Conservation (phyloP, 2,113 vertebrate species). For the Puffinus mauretanicus region DNA sequence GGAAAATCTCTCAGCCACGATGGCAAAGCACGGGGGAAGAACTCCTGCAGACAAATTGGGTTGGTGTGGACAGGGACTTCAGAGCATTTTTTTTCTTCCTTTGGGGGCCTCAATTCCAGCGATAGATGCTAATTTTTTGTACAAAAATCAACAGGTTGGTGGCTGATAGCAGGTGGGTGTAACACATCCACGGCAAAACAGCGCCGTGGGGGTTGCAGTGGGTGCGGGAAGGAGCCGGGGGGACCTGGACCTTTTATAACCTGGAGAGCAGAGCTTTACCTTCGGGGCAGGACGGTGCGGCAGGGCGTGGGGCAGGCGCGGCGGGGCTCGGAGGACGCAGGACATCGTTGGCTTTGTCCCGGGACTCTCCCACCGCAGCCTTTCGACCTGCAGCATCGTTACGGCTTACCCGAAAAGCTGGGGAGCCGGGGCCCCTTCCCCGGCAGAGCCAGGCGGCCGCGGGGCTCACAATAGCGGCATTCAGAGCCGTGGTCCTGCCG, state of each 20-base stretch:
- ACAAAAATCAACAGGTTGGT: neutral
- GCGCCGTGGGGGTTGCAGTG: neutral
- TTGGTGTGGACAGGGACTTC: neutral
- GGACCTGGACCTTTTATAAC: neutral
- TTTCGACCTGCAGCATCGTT: neutral
- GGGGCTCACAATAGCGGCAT: neutral
- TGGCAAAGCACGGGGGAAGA: neutral
- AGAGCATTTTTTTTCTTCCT: neutral
- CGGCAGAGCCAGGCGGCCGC: neutral
- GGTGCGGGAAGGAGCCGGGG: neutral
- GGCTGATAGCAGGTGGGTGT: neutral
- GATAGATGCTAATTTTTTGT: neutral
- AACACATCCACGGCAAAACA: neutral
- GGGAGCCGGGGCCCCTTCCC: neutral
- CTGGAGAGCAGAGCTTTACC: neutral
- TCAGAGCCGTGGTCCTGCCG: neutral
- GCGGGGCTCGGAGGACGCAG: neutral
- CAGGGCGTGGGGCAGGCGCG: accelerated
- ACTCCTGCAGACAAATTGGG: accelerated
- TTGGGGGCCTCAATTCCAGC: neutral
- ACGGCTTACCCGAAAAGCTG: neutral
- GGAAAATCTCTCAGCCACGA: neutral
- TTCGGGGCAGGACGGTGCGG: accelerated
- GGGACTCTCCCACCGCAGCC: neutral
- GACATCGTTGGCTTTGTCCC: neutral